phyloP scores from a whole-genome alignment of 2,797 vertebrate genomes.

The Gambusia yucatana region DNA sequence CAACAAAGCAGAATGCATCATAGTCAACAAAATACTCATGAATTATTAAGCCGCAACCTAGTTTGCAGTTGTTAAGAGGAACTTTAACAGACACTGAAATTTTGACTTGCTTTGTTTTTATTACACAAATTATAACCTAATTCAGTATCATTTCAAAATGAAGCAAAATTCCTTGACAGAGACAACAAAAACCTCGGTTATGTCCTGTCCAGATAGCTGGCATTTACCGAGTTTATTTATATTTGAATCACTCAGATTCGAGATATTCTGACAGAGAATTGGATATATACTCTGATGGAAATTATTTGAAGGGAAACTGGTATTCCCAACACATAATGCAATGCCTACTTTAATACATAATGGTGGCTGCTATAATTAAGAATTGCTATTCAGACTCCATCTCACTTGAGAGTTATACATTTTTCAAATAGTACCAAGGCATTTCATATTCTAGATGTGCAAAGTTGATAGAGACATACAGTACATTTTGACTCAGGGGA shows the following conservation, averaged over 20 bases:
- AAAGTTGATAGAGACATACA: not conserved
- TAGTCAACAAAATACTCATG: not conserved
- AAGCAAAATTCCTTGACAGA: conserved; percentile 3
- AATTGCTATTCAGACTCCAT: no score
- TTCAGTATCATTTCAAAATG: not conserved
- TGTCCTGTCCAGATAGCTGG: not conserved
- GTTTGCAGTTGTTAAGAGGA: not conserved
- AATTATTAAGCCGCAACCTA: not conserved
- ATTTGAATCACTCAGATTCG: not conserved
- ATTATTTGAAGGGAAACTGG: no score
- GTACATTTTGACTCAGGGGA: not conserved
- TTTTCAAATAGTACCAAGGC: not conserved
- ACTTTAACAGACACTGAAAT: not conserved
- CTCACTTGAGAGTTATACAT: no score
- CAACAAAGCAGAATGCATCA: not conserved
- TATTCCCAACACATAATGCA: no score
- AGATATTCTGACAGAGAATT: not conserved
- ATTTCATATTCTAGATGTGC: not conserved
- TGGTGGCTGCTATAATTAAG: not conserved
- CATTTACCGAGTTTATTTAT: not conserved
- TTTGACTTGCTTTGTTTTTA: not conserved
- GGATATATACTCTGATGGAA: not conserved
- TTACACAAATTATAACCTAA: not conserved
- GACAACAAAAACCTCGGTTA: not conserved
- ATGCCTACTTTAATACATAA: not conserved